Evolutionary conservation across 2,113 vertebrate genomes (phyloP).

Genomic region (Pimephales promelas): DNA sequence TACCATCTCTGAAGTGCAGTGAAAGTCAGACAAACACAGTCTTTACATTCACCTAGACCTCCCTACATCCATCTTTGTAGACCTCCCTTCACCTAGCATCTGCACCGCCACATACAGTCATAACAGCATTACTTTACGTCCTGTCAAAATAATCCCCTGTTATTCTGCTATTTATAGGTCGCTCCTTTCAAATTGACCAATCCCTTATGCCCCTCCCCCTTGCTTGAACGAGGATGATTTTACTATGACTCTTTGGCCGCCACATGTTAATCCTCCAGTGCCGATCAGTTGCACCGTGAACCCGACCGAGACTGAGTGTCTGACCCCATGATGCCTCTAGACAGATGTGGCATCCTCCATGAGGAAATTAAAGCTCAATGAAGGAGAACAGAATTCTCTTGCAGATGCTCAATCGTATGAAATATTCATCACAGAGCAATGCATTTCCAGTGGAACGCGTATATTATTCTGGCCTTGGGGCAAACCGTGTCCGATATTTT

Average conservation of each 20-base stretch:
- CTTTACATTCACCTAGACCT: neutral
- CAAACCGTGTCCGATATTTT: slow-evolving; percentile 48
- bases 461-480: slow-evolving; percentile 53
- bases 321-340: slow-evolving; percentile 40
- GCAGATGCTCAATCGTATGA: slow-evolving; percentile 45
- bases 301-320: slow-evolving; percentile 31
- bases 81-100: neutral
- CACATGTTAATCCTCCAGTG: slow-evolving; percentile 25
- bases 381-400: slow-evolving; percentile 19
- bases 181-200: slow-evolving; percentile 28
- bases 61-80: no score
- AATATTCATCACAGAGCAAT: slow-evolving; percentile 57
- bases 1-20: neutral
- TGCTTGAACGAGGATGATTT: slow-evolving; percentile 36
- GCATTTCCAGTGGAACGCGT: slow-evolving; percentile 47
- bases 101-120: neutral
- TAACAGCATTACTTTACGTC: slow-evolving; percentile 17
- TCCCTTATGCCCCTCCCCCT: slow-evolving; percentile 16
- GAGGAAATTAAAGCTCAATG: slow-evolving; percentile 53
- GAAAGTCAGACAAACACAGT: neutral
- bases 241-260: slow-evolving; percentile 12
- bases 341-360: slow-evolving; percentile 43
- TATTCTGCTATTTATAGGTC: slow-evolving; percentile 38
- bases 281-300: slow-evolving; percentile 32
- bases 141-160: slow-evolving; percentile 20